Evolutionary conservation across 2,888 invertebrate species (phyloP).

Genomic region (Patella caerulea): DNA sequence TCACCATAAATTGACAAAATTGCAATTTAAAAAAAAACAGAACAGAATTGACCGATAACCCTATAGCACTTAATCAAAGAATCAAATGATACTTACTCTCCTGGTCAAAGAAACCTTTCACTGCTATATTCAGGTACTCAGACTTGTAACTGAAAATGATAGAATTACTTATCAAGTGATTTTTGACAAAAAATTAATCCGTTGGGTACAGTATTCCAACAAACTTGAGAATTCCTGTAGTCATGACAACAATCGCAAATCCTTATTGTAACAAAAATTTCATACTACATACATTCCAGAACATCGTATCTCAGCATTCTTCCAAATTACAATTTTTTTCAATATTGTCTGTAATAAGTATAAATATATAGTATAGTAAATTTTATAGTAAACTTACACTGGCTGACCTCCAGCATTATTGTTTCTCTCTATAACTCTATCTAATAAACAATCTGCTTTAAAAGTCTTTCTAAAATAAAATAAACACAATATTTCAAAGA

Average conservation of each 20-base stretch:
- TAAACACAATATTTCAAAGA: slow-evolving; percentile 16
- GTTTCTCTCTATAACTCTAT: slow-evolving; percentile 64
- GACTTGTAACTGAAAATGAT: slow-evolving; percentile 59
- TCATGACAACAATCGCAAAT: neutral
- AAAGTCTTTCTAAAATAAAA: slow-evolving; percentile 56
- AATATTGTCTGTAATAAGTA: neutral
- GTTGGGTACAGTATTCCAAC: neutral
- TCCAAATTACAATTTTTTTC: too few relatives aligned
- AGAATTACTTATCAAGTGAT: too few relatives aligned
- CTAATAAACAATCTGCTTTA: slow-evolving; percentile 61
- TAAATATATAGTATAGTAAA: neutral
- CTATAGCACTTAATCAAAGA: neutral
- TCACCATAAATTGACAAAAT: too few relatives aligned
- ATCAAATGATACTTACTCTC: slow-evolving; percentile 42
- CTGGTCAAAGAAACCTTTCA: slow-evolving; percentile 89
- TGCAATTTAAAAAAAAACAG: too few relatives aligned
- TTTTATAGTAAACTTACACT: slow-evolving; percentile 19
- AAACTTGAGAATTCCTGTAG: neutral
- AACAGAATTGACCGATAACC: too few relatives aligned
- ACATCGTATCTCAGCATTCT: too few relatives aligned
- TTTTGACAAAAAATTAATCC: too few relatives aligned
- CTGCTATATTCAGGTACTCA: slow-evolving; percentile 89
- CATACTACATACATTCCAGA: too few relatives aligned
- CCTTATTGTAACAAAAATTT: neutral
- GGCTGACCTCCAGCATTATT: slow-evolving; percentile 56